Percentiles rank a stretch among this genome's conserved stretches.
Conservation (phyloP, 2,888 invertebrate species). For the Keiferia lycopersicella region DNA sequence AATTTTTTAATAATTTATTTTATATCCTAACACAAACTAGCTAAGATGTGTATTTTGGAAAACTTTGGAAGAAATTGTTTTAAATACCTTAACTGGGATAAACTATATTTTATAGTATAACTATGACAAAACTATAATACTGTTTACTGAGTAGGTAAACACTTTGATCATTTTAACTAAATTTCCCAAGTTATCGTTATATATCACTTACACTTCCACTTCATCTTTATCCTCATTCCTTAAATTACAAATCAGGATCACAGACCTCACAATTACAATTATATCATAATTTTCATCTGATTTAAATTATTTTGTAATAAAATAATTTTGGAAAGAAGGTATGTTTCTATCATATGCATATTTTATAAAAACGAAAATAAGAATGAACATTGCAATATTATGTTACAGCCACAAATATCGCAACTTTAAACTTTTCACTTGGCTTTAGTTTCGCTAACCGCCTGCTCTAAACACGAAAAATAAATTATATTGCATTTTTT, state of each 20-base stretch:
- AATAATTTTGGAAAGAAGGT: no score
- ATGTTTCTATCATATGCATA: no score
- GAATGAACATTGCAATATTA: no score
- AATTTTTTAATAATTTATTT: not conserved
- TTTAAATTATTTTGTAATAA: not conserved
- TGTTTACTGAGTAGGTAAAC: not conserved
- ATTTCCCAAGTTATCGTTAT: no score
- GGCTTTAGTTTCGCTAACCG: no score
- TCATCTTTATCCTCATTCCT: not conserved
- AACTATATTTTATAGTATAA: not conserved
- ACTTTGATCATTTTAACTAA: not conserved
- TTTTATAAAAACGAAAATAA: no score
- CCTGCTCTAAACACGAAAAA: no score
- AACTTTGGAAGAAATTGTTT: conserved; percentile 47
- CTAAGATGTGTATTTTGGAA: conserved; percentile 38
- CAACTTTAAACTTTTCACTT: no score
- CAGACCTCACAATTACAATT: not conserved
- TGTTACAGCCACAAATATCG: no score
- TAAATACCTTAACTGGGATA: not conserved
- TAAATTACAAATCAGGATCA: not conserved
- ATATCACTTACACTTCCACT: not conserved
- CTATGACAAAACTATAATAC: not conserved
- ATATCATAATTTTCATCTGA: not conserved
- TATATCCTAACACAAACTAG: conserved; percentile 45
- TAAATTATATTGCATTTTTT: no score